Evolutionary conservation across 2,113 vertebrate species (phyloP).

Genomic region (Antennarius striatus): DNA sequence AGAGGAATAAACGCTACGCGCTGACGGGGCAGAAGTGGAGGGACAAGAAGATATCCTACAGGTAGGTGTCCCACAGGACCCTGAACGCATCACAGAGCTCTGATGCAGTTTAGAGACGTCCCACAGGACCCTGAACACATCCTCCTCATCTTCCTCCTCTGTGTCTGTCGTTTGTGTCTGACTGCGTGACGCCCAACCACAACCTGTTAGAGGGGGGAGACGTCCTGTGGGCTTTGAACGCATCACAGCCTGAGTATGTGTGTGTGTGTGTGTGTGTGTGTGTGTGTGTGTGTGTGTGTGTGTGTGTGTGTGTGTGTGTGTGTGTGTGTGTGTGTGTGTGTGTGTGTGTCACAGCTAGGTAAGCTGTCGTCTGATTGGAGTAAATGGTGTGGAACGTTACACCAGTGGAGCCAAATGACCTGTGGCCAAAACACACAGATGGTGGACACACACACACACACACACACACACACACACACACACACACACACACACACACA

Average conservation of each 20-base stretch:
- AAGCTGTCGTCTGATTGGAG: no score
- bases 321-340: constrained; percentile 3
- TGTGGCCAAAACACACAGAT: constrained; percentile 2
- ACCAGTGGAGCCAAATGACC: constrained; percentile 10
- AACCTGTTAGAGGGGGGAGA: no score
- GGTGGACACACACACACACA: neutral
- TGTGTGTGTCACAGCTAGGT: neutral
- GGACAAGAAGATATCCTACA: constrained; percentile 96
- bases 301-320: constrained; percentile 5
- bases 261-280: neutral
- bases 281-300: neutral
- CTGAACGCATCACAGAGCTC: constrained; percentile 38
- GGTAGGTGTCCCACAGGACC: constrained; percentile 67
- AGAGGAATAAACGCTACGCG: constrained; percentile 95
- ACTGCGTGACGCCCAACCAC: no score
- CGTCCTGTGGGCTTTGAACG: no score
- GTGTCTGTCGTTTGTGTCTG: no score
- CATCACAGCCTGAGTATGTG: neutral
- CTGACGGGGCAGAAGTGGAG: constrained; percentile 98
- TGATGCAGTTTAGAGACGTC: constrained; percentile 50
- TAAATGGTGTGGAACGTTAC: neutral
- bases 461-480: no score
- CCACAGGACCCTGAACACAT: constrained; percentile 33
- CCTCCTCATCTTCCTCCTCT: constrained; percentile 13
- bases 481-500: no score